Percentiles rank a stretch among this genome's conserved stretches.
These are phyloP conservation scores for Bubo scandiacus DNA, from an alignment of 2,113 vertebrate species.

Conservation along the genomic window DNA sequence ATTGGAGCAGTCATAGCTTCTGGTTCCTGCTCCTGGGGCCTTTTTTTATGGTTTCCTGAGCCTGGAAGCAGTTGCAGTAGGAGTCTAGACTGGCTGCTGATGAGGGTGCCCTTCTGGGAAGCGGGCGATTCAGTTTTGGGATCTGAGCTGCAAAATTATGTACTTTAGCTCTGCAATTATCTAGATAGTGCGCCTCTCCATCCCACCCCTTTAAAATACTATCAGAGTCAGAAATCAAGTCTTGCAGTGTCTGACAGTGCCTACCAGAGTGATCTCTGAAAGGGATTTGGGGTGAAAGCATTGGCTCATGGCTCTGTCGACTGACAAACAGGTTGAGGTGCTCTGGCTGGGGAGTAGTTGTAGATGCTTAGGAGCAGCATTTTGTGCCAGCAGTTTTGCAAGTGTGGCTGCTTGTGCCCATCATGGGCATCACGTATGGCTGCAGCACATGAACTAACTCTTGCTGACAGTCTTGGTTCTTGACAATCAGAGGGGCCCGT, in stretches of 20 bases:
- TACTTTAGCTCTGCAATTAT: neutral
- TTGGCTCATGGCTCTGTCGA: neutral
- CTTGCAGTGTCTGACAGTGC: neutral
- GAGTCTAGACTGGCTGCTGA: neutral
- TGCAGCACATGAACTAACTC: rapidly evolving
- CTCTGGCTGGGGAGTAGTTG: neutral
- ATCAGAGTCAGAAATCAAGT: neutral
- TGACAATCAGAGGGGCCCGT: neutral
- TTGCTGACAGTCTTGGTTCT: neutral
- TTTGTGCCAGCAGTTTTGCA: neutral
- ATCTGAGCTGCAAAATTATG: neutral
- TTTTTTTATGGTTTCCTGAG: neutral
- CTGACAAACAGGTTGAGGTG: rapidly evolving
- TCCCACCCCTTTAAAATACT: neutral
- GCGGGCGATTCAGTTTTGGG: neutral
- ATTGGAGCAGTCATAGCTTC: neutral
- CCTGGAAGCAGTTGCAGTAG: neutral
- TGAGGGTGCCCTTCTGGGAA: neutral
- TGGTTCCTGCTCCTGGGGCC: neutral
- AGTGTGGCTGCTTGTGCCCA: rapidly evolving
- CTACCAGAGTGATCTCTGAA: neutral
- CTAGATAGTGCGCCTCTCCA: neutral
- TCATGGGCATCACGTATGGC: rapidly evolving
- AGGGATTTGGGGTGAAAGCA: neutral
- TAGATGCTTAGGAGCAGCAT: neutral